Evolutionary conservation across 2,888 invertebrate genomes (phyloP).

Genomic region (Agonopterix arenella): DNA sequence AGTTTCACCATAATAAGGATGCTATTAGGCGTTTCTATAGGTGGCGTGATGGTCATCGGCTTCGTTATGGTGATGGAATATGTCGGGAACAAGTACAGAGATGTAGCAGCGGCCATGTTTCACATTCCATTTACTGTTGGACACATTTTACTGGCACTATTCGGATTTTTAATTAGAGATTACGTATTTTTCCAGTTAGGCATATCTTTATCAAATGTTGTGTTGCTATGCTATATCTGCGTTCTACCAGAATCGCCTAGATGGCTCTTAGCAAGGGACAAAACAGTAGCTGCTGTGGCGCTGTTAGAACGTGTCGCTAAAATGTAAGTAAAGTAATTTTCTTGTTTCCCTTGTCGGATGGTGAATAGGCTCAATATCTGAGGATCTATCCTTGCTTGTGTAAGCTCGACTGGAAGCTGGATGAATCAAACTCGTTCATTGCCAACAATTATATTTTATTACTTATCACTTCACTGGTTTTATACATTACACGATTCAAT

Average conservation of each 20-base stretch:
- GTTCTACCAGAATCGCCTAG: constrained; percentile 86
- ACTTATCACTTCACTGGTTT: too few species aligned
- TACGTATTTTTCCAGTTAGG: constrained; percentile 80
- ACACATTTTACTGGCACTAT: constrained; percentile 76
- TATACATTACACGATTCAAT: too few species aligned
- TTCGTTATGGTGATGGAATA: constrained; percentile 80
- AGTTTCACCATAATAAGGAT: constrained; percentile 81
- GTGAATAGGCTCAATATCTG: background rate
- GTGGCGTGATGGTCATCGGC: constrained; percentile 83
- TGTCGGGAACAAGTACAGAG: constrained; percentile 71
- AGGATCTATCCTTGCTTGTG: too few species aligned
- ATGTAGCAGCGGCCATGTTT: constrained; percentile 76
- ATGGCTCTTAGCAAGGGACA: constrained; percentile 83
- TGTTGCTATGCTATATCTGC: constrained; percentile 81
- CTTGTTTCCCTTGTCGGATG: background rate
- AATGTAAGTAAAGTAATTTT: constrained; percentile 29
- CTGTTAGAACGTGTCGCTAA: constrained; percentile 81
- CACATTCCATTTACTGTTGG: constrained; percentile 82
- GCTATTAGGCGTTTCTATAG: constrained; percentile 83
- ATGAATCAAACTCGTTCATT: too few species aligned
- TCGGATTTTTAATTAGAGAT: constrained; percentile 80
- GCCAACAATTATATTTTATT: too few species aligned
- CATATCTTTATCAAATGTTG: constrained; percentile 72
- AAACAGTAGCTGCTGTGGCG: constrained; percentile 74
- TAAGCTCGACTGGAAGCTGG: too few species aligned